Evolutionary conservation across 2,888 invertebrate species (phyloP).

Genomic region (Drosophila algonquin): DNA sequence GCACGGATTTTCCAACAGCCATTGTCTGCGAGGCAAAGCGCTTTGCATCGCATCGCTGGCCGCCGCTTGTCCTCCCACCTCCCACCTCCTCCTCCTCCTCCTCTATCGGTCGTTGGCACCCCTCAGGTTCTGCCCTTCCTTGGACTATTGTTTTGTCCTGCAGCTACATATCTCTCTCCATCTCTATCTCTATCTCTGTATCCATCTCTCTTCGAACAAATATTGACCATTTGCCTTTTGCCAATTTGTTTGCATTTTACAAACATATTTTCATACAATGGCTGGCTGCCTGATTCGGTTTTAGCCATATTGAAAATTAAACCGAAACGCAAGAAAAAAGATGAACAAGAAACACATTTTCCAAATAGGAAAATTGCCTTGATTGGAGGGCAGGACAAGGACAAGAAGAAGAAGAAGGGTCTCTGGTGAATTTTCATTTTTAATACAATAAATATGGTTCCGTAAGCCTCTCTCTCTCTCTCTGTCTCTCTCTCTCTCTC

Average conservation of each 20-base stretch:
- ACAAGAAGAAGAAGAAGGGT: neutral
- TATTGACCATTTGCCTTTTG: constrained; percentile 81
- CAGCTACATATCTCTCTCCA: constrained; percentile 21
- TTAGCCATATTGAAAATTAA: constrained; percentile 56
- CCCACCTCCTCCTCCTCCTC: neutral
- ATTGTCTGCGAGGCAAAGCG: constrained; percentile 63
- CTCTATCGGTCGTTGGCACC: neutral
- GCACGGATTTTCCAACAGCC: constrained; percentile 42
- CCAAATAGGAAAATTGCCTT: constrained; percentile 36
- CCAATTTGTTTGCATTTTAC: constrained; percentile 80
- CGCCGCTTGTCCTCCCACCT: constrained; percentile 9
- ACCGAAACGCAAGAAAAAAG: constrained; percentile 27
- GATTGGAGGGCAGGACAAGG: constrained; percentile 13
- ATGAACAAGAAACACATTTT: neutral
- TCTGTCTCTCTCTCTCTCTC: neutral
- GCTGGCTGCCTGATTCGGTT: neutral
- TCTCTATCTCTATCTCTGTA: neutral
- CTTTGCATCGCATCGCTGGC: constrained; percentile 65
- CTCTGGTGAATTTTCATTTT: constrained; percentile 46
- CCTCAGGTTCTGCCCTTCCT: neutral
- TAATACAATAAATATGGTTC: constrained; percentile 48
- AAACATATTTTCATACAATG: constrained; percentile 78
- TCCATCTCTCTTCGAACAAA: constrained; percentile 58
- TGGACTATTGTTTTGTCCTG: constrained; percentile 42
- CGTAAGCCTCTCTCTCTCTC: neutral